Percentiles rank a stretch among this genome's conserved stretches.
Evolutionary conservation across 2,888 invertebrate genomes (phyloP).

Genomic region (Leucophora obtusa): DNA sequence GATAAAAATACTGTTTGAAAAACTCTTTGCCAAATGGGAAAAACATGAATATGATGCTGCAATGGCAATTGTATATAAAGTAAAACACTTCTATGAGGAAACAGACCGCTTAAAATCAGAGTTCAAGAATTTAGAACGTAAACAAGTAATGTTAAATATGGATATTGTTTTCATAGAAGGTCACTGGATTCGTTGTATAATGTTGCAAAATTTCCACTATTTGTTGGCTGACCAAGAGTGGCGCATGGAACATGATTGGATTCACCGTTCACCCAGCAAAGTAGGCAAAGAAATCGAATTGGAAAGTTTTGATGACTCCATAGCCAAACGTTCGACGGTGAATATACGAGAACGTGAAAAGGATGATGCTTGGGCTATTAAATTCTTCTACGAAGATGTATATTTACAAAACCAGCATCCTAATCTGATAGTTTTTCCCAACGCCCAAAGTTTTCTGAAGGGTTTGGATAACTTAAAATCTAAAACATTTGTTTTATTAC

Average conservation of each 20-base stretch:
- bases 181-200: conserved; percentile 75
- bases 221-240: conserved; percentile 76
- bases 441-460: conserved; percentile 70
- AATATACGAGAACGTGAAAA: conserved; percentile 75
- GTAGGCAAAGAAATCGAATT: conserved; percentile 69
- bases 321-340: conserved; percentile 71
- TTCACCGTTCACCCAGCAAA: conserved; percentile 68
- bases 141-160: conserved; percentile 74
- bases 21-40: conserved; percentile 76
- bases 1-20: conserved; percentile 70
- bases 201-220: conserved; percentile 78
- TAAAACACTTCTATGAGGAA: conserved; percentile 74
- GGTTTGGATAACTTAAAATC: conserved; percentile 74
- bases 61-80: conserved; percentile 74
- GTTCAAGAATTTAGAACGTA: conserved; percentile 69
- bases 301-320: conserved; percentile 74
- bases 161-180: conserved; percentile 77
- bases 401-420: conserved; percentile 73
- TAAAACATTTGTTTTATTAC: conserved; percentile 74
- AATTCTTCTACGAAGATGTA: conserved; percentile 74
- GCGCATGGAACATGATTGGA: conserved; percentile 77
- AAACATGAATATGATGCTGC: conserved; percentile 75
- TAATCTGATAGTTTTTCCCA: conserved; percentile 73
- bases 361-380: conserved; percentile 77
- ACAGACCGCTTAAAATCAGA: conserved; percentile 73